Evolutionary conservation across 2,797 vertebrate species (phyloP).

Genomic region (Cygnus olor): DNA sequence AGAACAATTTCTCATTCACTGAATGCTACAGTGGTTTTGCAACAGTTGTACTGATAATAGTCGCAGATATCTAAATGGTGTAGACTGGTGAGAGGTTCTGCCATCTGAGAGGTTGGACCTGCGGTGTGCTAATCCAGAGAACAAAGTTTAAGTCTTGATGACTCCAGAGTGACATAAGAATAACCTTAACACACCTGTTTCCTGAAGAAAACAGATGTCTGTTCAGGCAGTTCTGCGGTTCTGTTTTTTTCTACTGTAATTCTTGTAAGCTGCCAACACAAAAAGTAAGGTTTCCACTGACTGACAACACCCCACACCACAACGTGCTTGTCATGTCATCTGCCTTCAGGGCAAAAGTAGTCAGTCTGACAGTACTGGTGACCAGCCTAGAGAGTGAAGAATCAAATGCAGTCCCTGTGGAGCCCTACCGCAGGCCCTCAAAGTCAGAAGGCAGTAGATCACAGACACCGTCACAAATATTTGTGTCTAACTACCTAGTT

Average conservation of each 20-base stretch:
- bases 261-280: not conserved
- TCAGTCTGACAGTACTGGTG: not conserved
- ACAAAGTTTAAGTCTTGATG: not conserved
- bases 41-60: not conserved
- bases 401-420: not conserved
- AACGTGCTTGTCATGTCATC: not conserved
- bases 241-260: not conserved
- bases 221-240: not conserved
- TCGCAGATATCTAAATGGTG: not conserved
- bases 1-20: not conserved
- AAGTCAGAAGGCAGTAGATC: not conserved
- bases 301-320: not conserved
- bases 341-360: not conserved
- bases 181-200: not conserved
- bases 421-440: not conserved
- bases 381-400: not conserved
- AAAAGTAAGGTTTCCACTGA: not conserved
- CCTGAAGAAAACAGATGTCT: not conserved
- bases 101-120: not conserved
- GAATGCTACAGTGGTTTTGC: not conserved
- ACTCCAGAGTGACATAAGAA: not conserved
- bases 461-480: not conserved
- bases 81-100: not conserved
- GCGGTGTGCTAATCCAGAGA: not conserved
- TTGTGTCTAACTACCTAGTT: not conserved